Conservation (phyloP, 2,797 vertebrate genomes). For the Denticeps clupeoides region DNA sequence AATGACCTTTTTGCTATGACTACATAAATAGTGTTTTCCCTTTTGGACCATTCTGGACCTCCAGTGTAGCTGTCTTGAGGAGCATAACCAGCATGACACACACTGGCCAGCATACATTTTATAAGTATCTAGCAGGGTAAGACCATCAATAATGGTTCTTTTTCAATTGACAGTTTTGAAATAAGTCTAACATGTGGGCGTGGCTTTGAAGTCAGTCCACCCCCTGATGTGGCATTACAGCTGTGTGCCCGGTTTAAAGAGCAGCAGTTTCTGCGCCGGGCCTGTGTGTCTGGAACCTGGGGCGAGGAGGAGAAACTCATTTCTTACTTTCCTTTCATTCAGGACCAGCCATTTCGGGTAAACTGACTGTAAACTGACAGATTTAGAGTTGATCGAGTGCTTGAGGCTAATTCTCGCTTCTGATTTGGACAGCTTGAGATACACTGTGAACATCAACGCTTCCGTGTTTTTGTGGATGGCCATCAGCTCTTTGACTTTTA, state of each 20-base stretch:
- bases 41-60: too few species aligned
- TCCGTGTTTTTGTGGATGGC: conserved; percentile 81
- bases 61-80: too few species aligned
- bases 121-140: too few species aligned
- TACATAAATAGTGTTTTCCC: too few species aligned
- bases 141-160: too few species aligned
- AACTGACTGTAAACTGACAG: too few species aligned
- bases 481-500: conserved; percentile 87
- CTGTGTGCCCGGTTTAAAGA: conserved; percentile 78
- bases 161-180: conserved; percentile 66
- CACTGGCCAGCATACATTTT: too few species aligned
- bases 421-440: conserved; percentile 71
- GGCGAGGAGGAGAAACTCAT: conserved; percentile 66
- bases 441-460: conserved; percentile 74
- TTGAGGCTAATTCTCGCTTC: too few species aligned
- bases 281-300: conserved; percentile 74
- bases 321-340: conserved; percentile 89
- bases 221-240: conserved; percentile 77
- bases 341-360: conserved; percentile 85
- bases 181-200: conserved; percentile 78
- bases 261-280: conserved; percentile 73
- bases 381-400: too few species aligned
- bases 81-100: too few species aligned
- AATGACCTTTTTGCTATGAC: too few species aligned
- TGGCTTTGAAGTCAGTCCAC: conserved; percentile 64